A percentile compares a stretch with the other conserved stretches of the same genome.
These are phyloP conservation scores for Malurus melanocephalus DNA, from an alignment of 2,113 vertebrate genomes.

Conservation along the genomic window DNA sequence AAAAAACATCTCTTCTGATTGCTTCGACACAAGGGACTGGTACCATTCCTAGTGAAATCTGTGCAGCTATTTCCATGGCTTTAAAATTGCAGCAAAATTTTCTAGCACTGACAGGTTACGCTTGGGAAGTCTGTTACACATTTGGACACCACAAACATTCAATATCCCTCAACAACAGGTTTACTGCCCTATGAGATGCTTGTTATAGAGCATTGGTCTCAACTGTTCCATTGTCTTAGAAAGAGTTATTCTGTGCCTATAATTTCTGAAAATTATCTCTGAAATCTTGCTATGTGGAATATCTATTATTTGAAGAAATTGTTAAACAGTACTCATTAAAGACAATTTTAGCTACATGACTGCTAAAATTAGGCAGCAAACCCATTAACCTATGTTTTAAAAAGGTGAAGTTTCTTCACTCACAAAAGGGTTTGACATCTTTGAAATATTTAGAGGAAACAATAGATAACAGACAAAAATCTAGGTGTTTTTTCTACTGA, in stretches of 20 bases:
- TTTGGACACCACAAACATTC: constrained; percentile 38
- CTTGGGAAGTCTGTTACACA: constrained; percentile 50
- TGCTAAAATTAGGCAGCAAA: not conserved
- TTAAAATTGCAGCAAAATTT: constrained; percentile 46
- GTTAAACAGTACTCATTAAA: not conserved
- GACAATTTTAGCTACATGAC: not conserved
- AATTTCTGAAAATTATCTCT: constrained; percentile 24
- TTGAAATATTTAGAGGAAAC: not conserved
- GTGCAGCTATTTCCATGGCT: constrained; percentile 21
- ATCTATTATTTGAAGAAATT: not conserved
- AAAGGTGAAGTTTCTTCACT: not conserved
- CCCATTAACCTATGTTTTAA: not conserved
- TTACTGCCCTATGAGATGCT: constrained; percentile 36
- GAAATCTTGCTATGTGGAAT: not conserved
- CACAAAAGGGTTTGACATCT: not conserved
- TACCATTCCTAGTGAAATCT: constrained; percentile 15
- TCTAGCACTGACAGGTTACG: constrained; percentile 40
- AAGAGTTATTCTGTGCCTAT: not conserved
- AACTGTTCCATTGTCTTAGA: constrained; percentile 42
- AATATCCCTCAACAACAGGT: constrained; percentile 48
- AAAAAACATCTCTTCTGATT: not conserved
- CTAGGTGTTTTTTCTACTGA: not conserved
- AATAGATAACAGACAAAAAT: not conserved
- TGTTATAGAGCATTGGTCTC: constrained; percentile 43
- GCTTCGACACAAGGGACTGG: not conserved